phyloP scores from a whole-genome alignment of 2,888 invertebrate genomes.

The Agrenia bidenticulata region DNA sequence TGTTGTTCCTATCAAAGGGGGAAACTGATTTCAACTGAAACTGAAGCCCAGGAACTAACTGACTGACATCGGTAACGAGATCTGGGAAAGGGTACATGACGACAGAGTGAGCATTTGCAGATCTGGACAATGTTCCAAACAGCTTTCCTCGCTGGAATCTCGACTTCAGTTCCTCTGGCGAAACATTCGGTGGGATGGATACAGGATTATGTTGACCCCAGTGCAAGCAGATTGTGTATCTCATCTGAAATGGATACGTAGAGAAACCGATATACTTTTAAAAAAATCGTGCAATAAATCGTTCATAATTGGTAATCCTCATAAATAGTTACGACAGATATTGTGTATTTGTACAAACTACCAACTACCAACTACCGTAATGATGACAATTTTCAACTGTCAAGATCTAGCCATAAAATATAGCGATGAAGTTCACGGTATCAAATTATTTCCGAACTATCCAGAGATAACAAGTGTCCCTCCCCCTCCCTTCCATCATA shows the following conservation, averaged over 20 bases:
- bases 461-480: no score
- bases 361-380: no score
- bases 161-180: slow-evolving; percentile 20
- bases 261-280: neutral
- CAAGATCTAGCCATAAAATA: no score
- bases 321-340: no score
- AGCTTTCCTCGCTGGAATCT: slow-evolving; percentile 25
- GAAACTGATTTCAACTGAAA: slow-evolving; percentile 30
- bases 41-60: slow-evolving; percentile 25
- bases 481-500: no score
- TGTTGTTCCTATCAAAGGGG: slow-evolving; percentile 20
- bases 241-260: slow-evolving; percentile 29
- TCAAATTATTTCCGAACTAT: no score
- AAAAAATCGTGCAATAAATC: no score
- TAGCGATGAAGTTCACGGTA: no score
- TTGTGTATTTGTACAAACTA: no score
- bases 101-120: slow-evolving; percentile 23
- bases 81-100: slow-evolving; percentile 43
- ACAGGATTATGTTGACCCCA: slow-evolving; percentile 32
- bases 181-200: slow-evolving; percentile 17
- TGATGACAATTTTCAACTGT: no score
- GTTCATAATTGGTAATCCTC: no score
- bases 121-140: slow-evolving; percentile 26
- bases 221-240: slow-evolving; percentile 45
- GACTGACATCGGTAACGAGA: slow-evolving; percentile 39